phyloP scores from a whole-genome alignment of 2,113 vertebrate species.

The Eclectus roratus region DNA sequence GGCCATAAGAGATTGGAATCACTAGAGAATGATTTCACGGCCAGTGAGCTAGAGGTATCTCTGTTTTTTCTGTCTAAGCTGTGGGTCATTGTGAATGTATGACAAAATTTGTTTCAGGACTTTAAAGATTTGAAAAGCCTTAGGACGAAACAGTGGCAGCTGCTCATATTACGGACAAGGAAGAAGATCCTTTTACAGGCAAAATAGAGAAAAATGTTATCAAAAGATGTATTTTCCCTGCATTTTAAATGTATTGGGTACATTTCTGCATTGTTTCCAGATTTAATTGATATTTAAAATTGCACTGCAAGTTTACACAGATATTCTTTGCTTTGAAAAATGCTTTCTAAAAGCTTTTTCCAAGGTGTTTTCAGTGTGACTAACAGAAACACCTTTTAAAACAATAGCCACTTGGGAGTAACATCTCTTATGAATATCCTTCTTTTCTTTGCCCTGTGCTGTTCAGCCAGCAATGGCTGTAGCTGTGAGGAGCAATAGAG shows the following conservation, averaged over 20 bases:
- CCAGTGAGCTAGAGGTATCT: slow-evolving; percentile 6
- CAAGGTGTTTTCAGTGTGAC: neutral
- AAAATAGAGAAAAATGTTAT: neutral
- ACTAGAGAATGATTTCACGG: slow-evolving; percentile 37
- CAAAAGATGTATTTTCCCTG: neutral
- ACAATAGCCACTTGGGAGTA: neutral
- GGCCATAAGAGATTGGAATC: slow-evolving; percentile 24
- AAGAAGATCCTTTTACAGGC: neutral
- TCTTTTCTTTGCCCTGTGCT: neutral
- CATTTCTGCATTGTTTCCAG: neutral
- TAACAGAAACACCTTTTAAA: neutral
- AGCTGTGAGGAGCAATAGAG: neutral
- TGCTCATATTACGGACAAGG: neutral
- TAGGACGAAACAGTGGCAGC: neutral
- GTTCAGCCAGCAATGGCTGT: neutral
- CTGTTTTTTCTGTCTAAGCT: slow-evolving; percentile 1
- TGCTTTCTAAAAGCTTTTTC: neutral
- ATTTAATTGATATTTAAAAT: slow-evolving; percentile 1
- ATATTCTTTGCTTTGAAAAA: slow-evolving; percentile 3
- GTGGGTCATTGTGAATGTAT: slow-evolving; percentile 6
- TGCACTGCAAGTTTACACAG: neutral
- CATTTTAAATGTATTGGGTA: neutral
- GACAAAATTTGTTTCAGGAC: slow-evolving; percentile 27
- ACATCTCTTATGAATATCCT: neutral
- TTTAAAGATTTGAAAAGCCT: slow-evolving; percentile 1